Evolutionary conservation across 1,140 invertebrate species (phyloP), one percentile per base, ranked within the genome.

Genomic region (Medauroidea extradentata): DNA sequence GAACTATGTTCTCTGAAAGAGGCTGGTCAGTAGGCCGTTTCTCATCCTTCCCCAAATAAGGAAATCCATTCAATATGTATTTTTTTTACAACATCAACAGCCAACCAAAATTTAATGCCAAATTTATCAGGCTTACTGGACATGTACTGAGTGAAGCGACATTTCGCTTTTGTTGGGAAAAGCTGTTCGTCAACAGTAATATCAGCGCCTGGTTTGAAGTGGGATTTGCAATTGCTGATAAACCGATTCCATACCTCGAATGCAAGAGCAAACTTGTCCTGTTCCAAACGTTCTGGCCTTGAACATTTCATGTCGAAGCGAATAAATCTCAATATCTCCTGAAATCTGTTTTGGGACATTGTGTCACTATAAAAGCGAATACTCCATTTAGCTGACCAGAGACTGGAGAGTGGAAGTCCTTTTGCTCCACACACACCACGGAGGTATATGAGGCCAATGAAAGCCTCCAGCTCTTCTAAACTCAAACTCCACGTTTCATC

Each of bases 81-180:
- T 59, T 74, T 75, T 42, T 19, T 63, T 11, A 62, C 52, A 3
- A 69, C 60, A 63, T 71, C 67, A 41, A 62, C 60, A 23, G 69
- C 68, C 38, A 75, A 58, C 69, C 72, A 75, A 67, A 74, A 74
- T 61, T 72, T 71, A 57, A 71, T 67, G 14, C 67, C 68, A 65
- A 73, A 75, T 65, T 75, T 73, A 64, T 75, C 59, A 7, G 70
- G 67, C 64, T 75, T 75, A 34, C 68, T 66, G 39, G 62, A 60
- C 62, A 73, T 74, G 56, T 69, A 74, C 63, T 75, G 72, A 3
- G 60, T 70, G 63, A 73, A 75, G 39, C 46, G 54, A 61, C 68
- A 74, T 54, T 25, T 46, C 16, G 29, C 34, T 57, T 62, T 62
- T 1, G 53, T 59, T 24, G 60, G 60, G 51, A 63, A 60, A 14